Percentiles rank a stretch among this genome's conserved stretches.
Conservation (phyloP, 2,888 invertebrate species). For the Hyppa rectilinea region DNA sequence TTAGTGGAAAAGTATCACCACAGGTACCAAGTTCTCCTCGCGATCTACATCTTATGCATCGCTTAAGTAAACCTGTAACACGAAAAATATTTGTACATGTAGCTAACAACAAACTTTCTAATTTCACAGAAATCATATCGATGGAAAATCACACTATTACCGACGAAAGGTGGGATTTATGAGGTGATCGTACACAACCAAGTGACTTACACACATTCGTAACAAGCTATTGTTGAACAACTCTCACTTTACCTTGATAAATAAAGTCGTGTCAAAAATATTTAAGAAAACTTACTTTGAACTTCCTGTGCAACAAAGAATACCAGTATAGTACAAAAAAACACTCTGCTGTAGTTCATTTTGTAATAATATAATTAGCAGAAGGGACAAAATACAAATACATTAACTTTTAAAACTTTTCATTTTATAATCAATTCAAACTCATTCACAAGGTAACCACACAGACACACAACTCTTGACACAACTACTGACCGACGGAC, state of each 20-base stretch:
- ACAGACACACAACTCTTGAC: constrained; percentile 31
- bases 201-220: constrained; percentile 34
- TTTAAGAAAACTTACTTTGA: constrained; percentile 81
- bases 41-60: constrained; percentile 96
- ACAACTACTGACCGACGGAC: background rate
- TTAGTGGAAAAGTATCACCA: constrained; percentile 95
- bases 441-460: constrained; percentile 19
- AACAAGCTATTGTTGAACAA: constrained; percentile 61
- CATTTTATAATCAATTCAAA: constrained; percentile 61
- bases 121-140: background rate
- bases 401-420: constrained; percentile 72
- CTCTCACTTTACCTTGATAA: constrained; percentile 89
- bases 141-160: background rate
- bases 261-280: constrained; percentile 73
- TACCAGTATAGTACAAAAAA: constrained; percentile 70
- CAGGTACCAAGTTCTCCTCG: constrained; percentile 97
- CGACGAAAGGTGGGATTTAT: constrained; percentile 16
- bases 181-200: constrained; percentile 6
- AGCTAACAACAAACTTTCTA: constrained; percentile 48
- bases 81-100: background rate
- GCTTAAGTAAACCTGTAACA: constrained; percentile 92
- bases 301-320: constrained; percentile 74
- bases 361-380: constrained; percentile 59
- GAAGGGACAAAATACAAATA: constrained; percentile 53
- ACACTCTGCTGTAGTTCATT: constrained; percentile 75